These are phyloP conservation scores for Platycheirus rosarum DNA, from an alignment of 2,888 invertebrate genomes.

Conservation along the genomic window DNA sequence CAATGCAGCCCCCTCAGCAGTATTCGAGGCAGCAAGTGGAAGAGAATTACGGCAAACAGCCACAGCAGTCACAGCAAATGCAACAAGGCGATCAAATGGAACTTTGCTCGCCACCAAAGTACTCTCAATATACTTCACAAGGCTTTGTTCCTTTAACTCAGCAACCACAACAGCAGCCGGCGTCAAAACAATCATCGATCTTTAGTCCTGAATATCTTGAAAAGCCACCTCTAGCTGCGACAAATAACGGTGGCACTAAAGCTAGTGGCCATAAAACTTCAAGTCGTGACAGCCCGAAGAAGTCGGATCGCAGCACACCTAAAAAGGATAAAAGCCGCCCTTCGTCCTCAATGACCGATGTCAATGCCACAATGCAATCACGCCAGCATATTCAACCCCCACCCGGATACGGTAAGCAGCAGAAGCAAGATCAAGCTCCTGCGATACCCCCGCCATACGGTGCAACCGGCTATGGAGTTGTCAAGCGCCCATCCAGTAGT, in stretches of 20 bases:
- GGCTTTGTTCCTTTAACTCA: constrained; percentile 69
- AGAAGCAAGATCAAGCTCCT: constrained; percentile 57
- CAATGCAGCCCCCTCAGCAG: constrained; percentile 69
- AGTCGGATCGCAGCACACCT: constrained; percentile 77
- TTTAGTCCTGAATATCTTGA: constrained; percentile 82
- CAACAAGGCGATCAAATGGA: constrained; percentile 75
- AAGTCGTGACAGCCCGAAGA: constrained; percentile 81
- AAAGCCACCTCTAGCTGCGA: constrained; percentile 75
- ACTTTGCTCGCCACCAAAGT: constrained; percentile 76
- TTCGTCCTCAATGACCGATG: constrained; percentile 44
- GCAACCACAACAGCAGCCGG: constrained; percentile 72
- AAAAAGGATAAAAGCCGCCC: constrained; percentile 81
- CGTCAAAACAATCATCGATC: constrained; percentile 78
- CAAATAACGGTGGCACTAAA: constrained; percentile 63
- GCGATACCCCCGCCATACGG: constrained; percentile 76
- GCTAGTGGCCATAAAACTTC: constrained; percentile 70
- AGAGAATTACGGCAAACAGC: constrained; percentile 51
- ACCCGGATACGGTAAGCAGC: constrained; percentile 53
- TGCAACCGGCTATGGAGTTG: constrained; percentile 75
- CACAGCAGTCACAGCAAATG: constrained; percentile 40
- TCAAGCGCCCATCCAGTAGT: constrained; percentile 70
- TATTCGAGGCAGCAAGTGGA: constrained; percentile 59
- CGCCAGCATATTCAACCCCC: constrained; percentile 53
- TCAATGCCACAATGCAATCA: constrained; percentile 36
- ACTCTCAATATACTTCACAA: constrained; percentile 70